A percentile compares a stretch with the other conserved stretches of the same genome.
Evolutionary conservation across 1,140 invertebrate species (phyloP).

Genomic region (Camponotus floridanus): DNA sequence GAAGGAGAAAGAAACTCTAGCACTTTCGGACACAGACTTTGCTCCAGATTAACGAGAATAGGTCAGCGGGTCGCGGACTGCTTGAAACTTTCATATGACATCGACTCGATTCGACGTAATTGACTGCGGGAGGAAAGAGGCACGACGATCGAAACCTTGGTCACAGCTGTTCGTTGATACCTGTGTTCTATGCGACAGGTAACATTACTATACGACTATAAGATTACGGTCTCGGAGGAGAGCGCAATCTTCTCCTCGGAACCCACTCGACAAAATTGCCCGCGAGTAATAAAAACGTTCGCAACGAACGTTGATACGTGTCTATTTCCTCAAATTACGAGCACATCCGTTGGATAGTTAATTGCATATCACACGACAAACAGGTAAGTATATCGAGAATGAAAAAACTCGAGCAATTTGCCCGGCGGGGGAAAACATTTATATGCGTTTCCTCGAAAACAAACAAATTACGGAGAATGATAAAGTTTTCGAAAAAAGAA

Average conservation of each 20-base stretch:
- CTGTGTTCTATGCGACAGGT: conserved; percentile 1
- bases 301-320: not conserved
- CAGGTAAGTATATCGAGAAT: not conserved
- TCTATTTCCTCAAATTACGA: not conserved
- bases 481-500: not conserved
- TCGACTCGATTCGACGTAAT: conserved; percentile 76
- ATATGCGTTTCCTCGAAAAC: not conserved
- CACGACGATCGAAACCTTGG: conserved; percentile 67
- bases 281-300: conserved; percentile 21
- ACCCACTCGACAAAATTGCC: not conserved
- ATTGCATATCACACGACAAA: not conserved
- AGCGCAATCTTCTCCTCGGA: not conserved
- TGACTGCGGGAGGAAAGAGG: conserved; percentile 53
- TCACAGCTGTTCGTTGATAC: conserved; percentile 68
- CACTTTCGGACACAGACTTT: conserved; percentile 36
- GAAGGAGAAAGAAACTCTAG: not conserved
- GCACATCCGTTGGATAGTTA: conserved; percentile 10
- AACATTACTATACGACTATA: not conserved
- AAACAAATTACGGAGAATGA: not conserved
- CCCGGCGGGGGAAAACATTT: not conserved
- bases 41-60: conserved; percentile 53
- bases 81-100: conserved; percentile 78
- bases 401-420: not conserved
- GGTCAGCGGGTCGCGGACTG: conserved; percentile 60
- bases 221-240: not conserved